phyloP scores from a whole-genome alignment of 2,113 vertebrate species.

The Dolichotis patagonum region DNA sequence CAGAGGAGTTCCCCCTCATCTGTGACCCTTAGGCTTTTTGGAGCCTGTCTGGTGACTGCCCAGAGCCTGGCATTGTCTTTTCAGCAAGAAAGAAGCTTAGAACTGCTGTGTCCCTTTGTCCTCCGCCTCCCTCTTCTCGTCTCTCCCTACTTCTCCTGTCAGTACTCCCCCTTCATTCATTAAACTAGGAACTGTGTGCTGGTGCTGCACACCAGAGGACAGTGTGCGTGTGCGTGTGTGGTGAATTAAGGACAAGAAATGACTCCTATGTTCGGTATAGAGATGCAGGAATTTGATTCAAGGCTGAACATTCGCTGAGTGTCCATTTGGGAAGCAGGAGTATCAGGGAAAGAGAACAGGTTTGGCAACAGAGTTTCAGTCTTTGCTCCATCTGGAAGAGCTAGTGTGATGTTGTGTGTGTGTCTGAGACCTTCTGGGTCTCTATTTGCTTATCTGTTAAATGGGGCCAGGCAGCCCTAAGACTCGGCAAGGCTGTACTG shows the following conservation, averaged over 20 bases:
- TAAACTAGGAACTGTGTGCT: background rate
- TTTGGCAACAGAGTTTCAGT: background rate
- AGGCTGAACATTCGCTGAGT: background rate
- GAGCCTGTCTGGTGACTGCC: background rate
- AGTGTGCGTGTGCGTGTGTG: background rate
- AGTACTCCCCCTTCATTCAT: accelerated
- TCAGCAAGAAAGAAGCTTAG: background rate
- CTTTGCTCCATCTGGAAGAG: too few relatives aligned
- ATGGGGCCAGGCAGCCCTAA: background rate
- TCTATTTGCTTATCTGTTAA: background rate
- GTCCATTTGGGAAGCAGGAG: background rate
- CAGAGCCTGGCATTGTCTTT: background rate
- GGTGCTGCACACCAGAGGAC: background rate
- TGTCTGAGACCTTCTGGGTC: background rate
- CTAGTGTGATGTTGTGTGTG: background rate
- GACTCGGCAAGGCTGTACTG: too few relatives aligned
- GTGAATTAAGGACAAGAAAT: background rate
- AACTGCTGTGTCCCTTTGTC: background rate
- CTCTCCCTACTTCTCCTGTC: background rate
- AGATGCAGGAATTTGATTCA: background rate
- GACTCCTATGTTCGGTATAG: background rate
- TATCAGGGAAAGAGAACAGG: background rate
- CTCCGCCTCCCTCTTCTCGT: too few relatives aligned
- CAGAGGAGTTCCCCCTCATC: background rate
- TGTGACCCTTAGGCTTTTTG: background rate